Conservation (phyloP, 2,113 vertebrate species). For the Todiramphus chloris region DNA sequence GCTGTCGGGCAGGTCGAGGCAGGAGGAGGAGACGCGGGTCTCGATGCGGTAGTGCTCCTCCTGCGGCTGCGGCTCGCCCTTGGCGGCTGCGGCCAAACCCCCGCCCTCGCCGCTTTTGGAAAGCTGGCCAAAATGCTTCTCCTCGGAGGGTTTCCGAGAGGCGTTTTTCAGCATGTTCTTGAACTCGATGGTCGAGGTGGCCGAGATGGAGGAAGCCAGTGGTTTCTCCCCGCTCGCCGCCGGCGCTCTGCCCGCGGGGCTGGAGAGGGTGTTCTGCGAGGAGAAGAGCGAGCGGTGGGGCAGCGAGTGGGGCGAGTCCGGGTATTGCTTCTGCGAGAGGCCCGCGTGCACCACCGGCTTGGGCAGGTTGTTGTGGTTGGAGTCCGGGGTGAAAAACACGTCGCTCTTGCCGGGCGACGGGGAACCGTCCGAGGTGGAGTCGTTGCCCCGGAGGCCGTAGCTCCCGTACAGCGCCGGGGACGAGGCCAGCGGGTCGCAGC, state of each 20-base stretch:
- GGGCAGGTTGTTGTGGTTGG: slow-evolving; percentile 72
- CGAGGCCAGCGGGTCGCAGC: slow-evolving; percentile 53
- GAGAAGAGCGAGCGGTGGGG: slow-evolving; percentile 75
- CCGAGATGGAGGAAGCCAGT: slow-evolving; percentile 68
- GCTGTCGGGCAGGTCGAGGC: slow-evolving; percentile 78
- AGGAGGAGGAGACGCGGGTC: slow-evolving; percentile 87
- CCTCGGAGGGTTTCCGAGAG: slow-evolving; percentile 77
- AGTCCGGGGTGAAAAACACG: slow-evolving; percentile 73
- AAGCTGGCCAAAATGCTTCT: slow-evolving; percentile 73
- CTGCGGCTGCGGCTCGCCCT: slow-evolving; percentile 28
- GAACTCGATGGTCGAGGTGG: slow-evolving; percentile 81
- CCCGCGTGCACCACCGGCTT: slow-evolving; percentile 55
- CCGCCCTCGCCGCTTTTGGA: slow-evolving; percentile 64
- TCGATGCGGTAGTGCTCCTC: slow-evolving; percentile 92
- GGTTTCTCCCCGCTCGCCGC: slow-evolving; percentile 63
- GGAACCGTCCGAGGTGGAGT: slow-evolving; percentile 67
- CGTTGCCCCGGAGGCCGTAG: slow-evolving; percentile 68
- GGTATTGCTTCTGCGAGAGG: slow-evolving; percentile 74
- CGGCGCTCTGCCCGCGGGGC: slow-evolving; percentile 37
- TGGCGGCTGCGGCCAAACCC: neutral
- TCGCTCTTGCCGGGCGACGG: slow-evolving; percentile 76
- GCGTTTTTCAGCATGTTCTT: slow-evolving; percentile 87
- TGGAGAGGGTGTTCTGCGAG: slow-evolving; percentile 56
- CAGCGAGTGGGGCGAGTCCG: slow-evolving; percentile 71
- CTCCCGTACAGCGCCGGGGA: slow-evolving; percentile 71